Evolutionary conservation across 2,888 invertebrate species (phyloP), one percentile per base, ranked within the genome.

Genomic region (Didymodactylos carnosus): DNA sequence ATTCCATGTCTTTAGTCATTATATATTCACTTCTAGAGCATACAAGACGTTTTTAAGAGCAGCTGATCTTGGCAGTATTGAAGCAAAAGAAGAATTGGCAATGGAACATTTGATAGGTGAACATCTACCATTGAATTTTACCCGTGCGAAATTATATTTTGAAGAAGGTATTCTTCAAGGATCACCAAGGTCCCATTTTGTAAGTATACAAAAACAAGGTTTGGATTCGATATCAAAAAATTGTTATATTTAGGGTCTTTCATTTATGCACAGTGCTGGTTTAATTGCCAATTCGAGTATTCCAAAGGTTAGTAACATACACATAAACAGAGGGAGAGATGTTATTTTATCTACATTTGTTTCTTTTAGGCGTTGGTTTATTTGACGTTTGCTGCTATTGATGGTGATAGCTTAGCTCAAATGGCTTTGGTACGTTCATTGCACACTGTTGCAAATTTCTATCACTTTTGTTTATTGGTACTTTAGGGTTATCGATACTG

Each of bases 381-480:
- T 85, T 93, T 94, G 82, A 91, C 91, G 0, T 87, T 94, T 80
- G 91, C 91, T 7, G 92, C 97, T 0, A 83, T 93, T 0, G 94
- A 92, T 0, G 94, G 92, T 75, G 91, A 93, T 80, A 88, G 90
- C 27, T 89, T 90, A 85, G 94, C 95, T 0, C 94, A 94, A 85
- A 97, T 98, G 95, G 91, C 92, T 27, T 84, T 98, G 75, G 85
- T 85, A 78, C 78, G 82, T 78, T 16, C 69, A 16, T n/a, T 13
- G 69, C n/a, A 14, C n/a, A 69, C 27, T 25, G 13, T 40, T 23
- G 29, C 29, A 29, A 27, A 51, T 5, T 62, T 10, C 19, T 41
- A 71, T 23, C 4, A 71, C 25, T 19, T 75, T 77, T 85, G 85
- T 3, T 46, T 62, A 19, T 16, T 16, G 16, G 3, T 16, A 19